These are phyloP conservation scores for Oxytorus armatus DNA, from an alignment of 2,888 invertebrate species.

Conservation along the genomic window DNA sequence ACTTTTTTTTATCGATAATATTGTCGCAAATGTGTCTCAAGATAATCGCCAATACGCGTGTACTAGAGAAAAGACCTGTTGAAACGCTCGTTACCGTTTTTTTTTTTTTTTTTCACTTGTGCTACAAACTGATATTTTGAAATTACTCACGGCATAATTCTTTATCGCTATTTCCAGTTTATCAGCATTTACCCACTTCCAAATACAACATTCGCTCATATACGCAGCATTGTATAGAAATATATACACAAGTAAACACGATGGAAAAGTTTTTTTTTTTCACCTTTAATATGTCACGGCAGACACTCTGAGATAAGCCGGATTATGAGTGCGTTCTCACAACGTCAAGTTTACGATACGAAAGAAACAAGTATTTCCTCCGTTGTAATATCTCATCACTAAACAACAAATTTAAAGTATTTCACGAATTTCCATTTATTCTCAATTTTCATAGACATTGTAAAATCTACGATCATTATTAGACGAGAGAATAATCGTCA, in stretches of 20 bases:
- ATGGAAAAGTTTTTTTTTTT: background rate
- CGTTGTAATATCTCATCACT: too few species aligned
- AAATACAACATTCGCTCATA: background rate
- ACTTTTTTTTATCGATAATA: too few species aligned
- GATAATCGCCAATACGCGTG: too few species aligned
- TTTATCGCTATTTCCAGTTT: background rate
- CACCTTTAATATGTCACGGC: background rate
- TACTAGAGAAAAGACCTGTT: too few species aligned
- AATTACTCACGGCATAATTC: background rate
- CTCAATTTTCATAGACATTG: background rate
- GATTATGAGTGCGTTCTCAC: background rate
- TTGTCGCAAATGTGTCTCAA: too few species aligned
- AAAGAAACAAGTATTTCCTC: background rate
- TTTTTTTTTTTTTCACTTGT: background rate
- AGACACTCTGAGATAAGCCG: constrained; percentile 2
- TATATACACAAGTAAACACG: background rate
- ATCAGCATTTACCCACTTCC: background rate
- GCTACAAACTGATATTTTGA: background rate
- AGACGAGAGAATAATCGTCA: too few species aligned
- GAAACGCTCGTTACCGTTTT: too few species aligned
- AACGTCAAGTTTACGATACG: background rate
- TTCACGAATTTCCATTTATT: background rate
- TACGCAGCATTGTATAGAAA: background rate
- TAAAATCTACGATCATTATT: background rate
- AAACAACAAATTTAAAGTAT: background rate